Evolutionary conservation across 2,797 vertebrate species (phyloP), one percentile per base, ranked within the genome.

Genomic region (Neosilurus hyrtlii): DNA sequence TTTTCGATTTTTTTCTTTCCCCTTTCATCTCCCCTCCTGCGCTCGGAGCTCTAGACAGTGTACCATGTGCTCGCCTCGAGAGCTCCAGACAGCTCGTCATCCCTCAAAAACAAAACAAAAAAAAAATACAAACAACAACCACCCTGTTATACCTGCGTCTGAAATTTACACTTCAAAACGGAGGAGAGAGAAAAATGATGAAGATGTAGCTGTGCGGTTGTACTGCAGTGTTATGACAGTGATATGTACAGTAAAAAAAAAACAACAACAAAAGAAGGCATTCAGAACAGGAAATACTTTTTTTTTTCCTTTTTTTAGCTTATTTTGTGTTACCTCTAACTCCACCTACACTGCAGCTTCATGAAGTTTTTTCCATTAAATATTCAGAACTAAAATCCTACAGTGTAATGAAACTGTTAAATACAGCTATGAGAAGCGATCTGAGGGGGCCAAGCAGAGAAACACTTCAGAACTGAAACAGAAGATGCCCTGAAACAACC

Each of bases 151-250:
- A 57, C 52, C 15, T 20, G 52, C 9, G 20, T 4, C 54, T 37
- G 73, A 18, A 59, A 59, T 75, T 75, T 75, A 59, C 54, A 75
- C 56, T 75, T 59, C 73, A 59, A 54, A 73, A 52, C 70, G 8
- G 70, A 54, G n/a, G n/a, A 6, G 8, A 9, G 14, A 56, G 11
- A 73, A 56, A 16, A 0, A 12, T 35, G 16, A 35, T 14, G 18
- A 59, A 57, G 54, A 57, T 0, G 9, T 57, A 26, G 26, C 16
- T 56, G 51, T 54, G 70, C 8, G 12, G n/a, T n/a, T 72, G 70
- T 2, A 3, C 43, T 24, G 68, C 22, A 1, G 8, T 26, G 71
- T 56, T 73, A 56, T 11, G 24, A 73, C 51, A 11, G 12, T 26
- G 9, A 10, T 2, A 37, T 35, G 30, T 37, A 20, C 3, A 8